A percentile compares a stretch with the other conserved stretches of the same genome.
These are phyloP conservation scores for Myzus persicae DNA, from an alignment of 1,140 invertebrate species.

Conservation along the genomic window DNA sequence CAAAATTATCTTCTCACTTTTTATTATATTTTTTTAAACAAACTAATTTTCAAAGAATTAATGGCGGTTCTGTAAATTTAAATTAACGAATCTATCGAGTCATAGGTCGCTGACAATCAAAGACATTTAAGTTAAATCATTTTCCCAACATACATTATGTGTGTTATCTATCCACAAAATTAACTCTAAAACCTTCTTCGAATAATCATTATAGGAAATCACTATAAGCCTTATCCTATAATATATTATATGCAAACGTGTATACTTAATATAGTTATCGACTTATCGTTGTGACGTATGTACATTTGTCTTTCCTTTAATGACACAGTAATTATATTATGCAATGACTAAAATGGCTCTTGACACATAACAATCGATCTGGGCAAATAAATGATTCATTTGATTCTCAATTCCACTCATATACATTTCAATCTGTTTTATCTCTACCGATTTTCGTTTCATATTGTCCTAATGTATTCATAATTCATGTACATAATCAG, in stretches of 20 bases:
- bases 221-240: neutral
- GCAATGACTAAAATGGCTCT: neutral
- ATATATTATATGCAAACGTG: neutral
- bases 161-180: conserved; percentile 18
- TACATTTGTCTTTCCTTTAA: neutral
- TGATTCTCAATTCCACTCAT: neutral
- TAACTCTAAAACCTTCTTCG: conserved; percentile 30
- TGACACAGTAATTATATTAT: neutral
- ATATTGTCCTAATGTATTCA: neutral
- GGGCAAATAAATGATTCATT: neutral
- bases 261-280: neutral
- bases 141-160: neutral
- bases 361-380: neutral
- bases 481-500: too few species aligned
- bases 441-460: neutral
- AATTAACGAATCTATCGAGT: conserved; percentile 9
- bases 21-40: neutral
- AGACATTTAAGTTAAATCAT: conserved; percentile 34
- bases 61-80: neutral
- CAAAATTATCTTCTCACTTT: conserved; percentile 17
- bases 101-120: conserved; percentile 19
- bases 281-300: conserved; percentile 30
- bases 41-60: conserved; percentile 18
- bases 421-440: neutral
- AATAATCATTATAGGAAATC: conserved; percentile 39